Percentiles rank a stretch among this genome's conserved stretches.
phyloP scores from a whole-genome alignment of 2,797 vertebrate species.

The Anabas testudineus region DNA sequence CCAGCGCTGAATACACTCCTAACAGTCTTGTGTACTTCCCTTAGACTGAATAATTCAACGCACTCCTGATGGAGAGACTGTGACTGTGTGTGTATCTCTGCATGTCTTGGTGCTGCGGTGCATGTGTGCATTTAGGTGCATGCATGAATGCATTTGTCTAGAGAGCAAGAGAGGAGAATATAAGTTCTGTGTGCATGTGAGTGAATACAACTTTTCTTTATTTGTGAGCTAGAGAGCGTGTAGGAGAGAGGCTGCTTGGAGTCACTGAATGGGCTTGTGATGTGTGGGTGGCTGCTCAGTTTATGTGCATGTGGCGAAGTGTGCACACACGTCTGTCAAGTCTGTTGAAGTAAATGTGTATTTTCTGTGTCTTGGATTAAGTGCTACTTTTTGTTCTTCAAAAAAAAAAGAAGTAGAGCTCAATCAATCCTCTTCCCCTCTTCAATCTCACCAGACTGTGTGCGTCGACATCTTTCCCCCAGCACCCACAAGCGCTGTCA shows the following conservation, averaged over 20 bases:
- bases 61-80: constrained; percentile 78
- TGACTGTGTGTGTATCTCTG: constrained; percentile 36
- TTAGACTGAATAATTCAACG: constrained; percentile 79
- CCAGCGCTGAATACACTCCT: constrained; percentile 72
- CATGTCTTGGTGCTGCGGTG: constrained; percentile 32
- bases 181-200: constrained; percentile 45
- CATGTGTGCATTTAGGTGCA: constrained; percentile 28
- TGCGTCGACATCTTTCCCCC: constrained; percentile 2
- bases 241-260: constrained; percentile 43
- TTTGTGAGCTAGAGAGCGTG: constrained; percentile 55
- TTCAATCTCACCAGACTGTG: constrained; percentile 25
- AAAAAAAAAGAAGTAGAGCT: constrained; percentile 31
- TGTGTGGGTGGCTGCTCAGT: constrained; percentile 67
- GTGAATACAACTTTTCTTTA: constrained; percentile 62
- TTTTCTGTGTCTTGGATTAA: constrained; percentile 49
- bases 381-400: constrained; percentile 36
- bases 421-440: constrained; percentile 32
- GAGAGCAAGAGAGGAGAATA: constrained; percentile 47
- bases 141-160: constrained; percentile 56
- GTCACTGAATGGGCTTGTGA: constrained; percentile 64
- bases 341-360: constrained; percentile 59
- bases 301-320: constrained; percentile 50
- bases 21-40: constrained; percentile 81
- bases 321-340: constrained; percentile 64
- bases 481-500: constrained; percentile 11